Percentiles rank a stretch among this genome's conserved stretches.
phyloP scores from a whole-genome alignment of 2,888 invertebrate genomes.

The Elysia crispata region DNA sequence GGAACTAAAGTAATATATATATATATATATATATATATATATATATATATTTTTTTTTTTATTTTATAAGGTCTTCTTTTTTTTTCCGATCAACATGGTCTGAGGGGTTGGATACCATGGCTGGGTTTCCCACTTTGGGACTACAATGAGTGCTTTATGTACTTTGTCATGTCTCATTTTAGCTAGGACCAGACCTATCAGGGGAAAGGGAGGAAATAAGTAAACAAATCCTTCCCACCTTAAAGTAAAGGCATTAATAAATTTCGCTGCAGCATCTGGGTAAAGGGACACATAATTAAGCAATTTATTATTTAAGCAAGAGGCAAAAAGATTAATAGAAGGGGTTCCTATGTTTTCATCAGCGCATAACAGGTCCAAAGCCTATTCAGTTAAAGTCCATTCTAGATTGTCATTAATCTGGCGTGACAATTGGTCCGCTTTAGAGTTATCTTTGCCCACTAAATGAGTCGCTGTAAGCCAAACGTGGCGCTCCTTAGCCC shows the following conservation, averaged over 20 bases:
- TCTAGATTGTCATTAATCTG: constrained; percentile 10
- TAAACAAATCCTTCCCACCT: not conserved
- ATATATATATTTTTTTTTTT: no score
- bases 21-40: no score
- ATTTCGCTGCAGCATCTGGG: not conserved
- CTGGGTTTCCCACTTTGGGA: not conserved
- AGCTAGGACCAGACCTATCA: not conserved
- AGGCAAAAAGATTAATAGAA: not conserved
- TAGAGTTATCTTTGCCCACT: no score
- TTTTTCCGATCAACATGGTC: not conserved
- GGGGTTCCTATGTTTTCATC: not conserved
- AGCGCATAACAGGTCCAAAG: not conserved
- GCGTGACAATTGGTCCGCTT: no score
- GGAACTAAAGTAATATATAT: no score
- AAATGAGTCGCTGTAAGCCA: constrained; percentile 3
- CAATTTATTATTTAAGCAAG: not conserved
- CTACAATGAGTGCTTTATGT: not conserved
- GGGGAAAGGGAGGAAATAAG: not conserved
- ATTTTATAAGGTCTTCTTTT: no score
- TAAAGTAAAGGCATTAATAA: not conserved
- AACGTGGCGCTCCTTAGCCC: not conserved
- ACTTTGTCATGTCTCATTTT: not conserved
- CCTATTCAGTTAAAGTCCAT: not conserved
- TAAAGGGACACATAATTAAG: not conserved
- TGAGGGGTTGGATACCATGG: not conserved